These are phyloP conservation scores for Aurelia coerulea DNA, from an alignment of 30 jellyfish, hydroid and myxozoan species.

Conservation along the genomic window DNA sequence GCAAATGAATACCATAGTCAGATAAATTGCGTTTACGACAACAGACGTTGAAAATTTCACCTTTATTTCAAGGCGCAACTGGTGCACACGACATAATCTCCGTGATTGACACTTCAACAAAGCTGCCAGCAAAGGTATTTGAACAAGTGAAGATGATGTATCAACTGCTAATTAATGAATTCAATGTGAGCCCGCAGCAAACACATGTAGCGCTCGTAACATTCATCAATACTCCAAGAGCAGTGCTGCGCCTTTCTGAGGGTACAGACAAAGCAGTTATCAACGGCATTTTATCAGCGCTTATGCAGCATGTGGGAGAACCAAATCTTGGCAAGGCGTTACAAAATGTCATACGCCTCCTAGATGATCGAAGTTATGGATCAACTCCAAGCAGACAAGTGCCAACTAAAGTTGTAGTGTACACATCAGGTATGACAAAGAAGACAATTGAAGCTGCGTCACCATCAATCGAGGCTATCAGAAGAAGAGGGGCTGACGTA, in stretches of 20 bases:
- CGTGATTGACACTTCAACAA: constrained; percentile 52
- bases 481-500: constrained; percentile 22
- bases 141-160: constrained; percentile 5
- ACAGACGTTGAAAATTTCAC: too few species aligned
- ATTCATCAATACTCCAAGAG: constrained; percentile 49
- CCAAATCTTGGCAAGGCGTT: constrained; percentile 44
- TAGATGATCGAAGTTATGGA: constrained; percentile 25
- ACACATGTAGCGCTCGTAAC: constrained; percentile 27
- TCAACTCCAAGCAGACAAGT: constrained; percentile 24
- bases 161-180: constrained; percentile 30
- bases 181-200: constrained; percentile 38
- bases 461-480: constrained; percentile 8
- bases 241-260: constrained; percentile 36
- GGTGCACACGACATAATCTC: constrained; percentile 51
- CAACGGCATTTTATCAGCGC: constrained; percentile 10
- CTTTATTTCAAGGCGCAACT: too few species aligned
- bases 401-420: constrained; percentile 47
- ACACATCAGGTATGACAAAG: constrained; percentile 31
- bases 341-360: constrained; percentile 30
- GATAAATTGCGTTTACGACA: too few species aligned
- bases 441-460: constrained; percentile 34
- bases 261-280: constrained; percentile 43
- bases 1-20: too few species aligned
- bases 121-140: constrained; percentile 1
- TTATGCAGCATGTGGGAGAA: constrained; percentile 11